These are phyloP conservation scores for Eulithis prunata DNA, from an alignment of 2,888 invertebrate genomes.

Conservation along the genomic window DNA sequence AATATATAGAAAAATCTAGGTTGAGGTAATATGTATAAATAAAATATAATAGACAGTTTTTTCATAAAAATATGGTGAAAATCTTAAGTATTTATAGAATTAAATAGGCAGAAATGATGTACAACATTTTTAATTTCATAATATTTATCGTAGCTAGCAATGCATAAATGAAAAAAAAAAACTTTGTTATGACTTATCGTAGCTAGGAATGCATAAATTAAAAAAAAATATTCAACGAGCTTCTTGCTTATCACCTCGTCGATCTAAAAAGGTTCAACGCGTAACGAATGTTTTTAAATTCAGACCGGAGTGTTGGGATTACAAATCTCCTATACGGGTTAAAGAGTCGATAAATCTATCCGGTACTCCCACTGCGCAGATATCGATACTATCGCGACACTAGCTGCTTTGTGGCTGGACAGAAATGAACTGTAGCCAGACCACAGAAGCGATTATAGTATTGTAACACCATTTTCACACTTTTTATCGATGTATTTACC, in stretches of 20 bases:
- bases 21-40: too few relatives aligned
- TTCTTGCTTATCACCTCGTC: slow-evolving; percentile 25
- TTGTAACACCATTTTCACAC: slow-evolving; percentile 2
- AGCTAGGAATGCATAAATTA: slow-evolving; percentile 12
- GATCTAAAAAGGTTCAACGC: slow-evolving; percentile 38
- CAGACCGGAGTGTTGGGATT: slow-evolving; percentile 54
- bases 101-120: background rate
- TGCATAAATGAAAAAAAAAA: slow-evolving; percentile 24
- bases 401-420: slow-evolving; percentile 64
- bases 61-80: too few relatives aligned
- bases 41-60: too few relatives aligned
- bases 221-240: slow-evolving; percentile 18
- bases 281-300: slow-evolving; percentile 51
- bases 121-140: slow-evolving; percentile 1
- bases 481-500: background rate
- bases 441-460: slow-evolving; percentile 11
- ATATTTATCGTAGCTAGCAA: background rate
- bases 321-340: slow-evolving; percentile 75
- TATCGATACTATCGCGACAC: slow-evolving; percentile 66
- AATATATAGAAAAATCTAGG: too few relatives aligned
- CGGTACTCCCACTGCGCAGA: slow-evolving; percentile 68
- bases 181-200: slow-evolving; percentile 17
- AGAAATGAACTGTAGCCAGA: slow-evolving; percentile 65
- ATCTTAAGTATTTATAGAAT: too few relatives aligned
- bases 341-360: slow-evolving; percentile 73